Percentiles rank a stretch among this genome's conserved stretches.
Conservation (phyloP, 2,888 invertebrate genomes). For the Chrysomela aeneicollis region DNA sequence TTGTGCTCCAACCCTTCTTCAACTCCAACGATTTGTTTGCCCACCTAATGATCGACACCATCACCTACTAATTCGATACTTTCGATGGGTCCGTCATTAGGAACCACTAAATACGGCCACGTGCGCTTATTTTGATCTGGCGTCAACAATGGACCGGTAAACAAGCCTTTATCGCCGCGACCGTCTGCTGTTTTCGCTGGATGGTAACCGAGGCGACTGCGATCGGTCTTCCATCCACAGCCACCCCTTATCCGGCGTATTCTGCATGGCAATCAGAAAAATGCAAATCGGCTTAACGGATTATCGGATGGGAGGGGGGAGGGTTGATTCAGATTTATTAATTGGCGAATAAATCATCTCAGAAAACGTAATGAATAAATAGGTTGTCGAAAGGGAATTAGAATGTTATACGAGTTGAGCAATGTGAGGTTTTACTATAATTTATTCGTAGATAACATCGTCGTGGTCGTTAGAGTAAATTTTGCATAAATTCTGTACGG, state of each 20-base stretch:
- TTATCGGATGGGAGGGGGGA: conserved; percentile 30
- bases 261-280: conserved; percentile 39
- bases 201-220: conserved; percentile 37
- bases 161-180: conserved; percentile 37
- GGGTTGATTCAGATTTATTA: conserved; percentile 37
- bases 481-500: too few relatives aligned
- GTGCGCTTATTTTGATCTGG: conserved; percentile 43
- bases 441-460: too few relatives aligned
- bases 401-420: not conserved
- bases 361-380: conserved; percentile 28
- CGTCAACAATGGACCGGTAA: conserved; percentile 36
- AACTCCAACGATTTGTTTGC: too few relatives aligned
- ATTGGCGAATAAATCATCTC: conserved; percentile 34
- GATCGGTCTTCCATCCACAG: conserved; percentile 26
- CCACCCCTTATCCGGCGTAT: conserved; percentile 32
- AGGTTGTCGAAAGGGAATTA: conserved; percentile 19
- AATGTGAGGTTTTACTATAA: too few relatives aligned
- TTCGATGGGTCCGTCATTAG: conserved; percentile 40
- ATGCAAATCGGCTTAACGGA: conserved; percentile 46
- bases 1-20: too few relatives aligned
- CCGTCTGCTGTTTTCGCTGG: conserved; percentile 23
- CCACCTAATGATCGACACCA: not conserved
- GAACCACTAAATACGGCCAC: conserved; percentile 41
- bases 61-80: not conserved
- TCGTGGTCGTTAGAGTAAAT: too few relatives aligned